These are phyloP conservation scores for Antechinus flavipes DNA, from an alignment of 2,113 vertebrate genomes.

Conservation along the genomic window DNA sequence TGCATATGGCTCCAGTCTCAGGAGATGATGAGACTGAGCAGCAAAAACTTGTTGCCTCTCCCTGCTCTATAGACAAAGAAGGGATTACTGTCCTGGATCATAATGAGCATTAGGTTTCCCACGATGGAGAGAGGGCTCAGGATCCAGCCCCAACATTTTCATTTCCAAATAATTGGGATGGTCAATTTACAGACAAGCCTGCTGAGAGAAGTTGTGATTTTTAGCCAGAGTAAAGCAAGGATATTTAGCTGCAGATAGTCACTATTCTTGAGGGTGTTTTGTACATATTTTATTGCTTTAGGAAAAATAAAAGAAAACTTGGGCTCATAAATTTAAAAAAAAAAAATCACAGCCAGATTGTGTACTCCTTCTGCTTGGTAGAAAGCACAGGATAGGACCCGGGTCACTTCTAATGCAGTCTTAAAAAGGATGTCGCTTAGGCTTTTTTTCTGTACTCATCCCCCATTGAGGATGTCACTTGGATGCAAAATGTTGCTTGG, in stretches of 20 bases:
- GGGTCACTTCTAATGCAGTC: not conserved
- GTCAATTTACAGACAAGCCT: not conserved
- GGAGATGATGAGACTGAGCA: slow-evolving; percentile 2
- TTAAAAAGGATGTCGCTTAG: not conserved
- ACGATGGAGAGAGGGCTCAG: not conserved
- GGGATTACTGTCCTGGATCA: not conserved
- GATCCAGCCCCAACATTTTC: not conserved
- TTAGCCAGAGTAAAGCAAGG: not conserved
- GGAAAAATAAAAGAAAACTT: not conserved
- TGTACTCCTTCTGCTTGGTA: not conserved
- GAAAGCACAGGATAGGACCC: not conserved
- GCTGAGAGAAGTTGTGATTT: not conserved
- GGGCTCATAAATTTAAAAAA: not conserved
- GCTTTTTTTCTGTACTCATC: not conserved
- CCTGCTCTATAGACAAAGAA: not conserved
- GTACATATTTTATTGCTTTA: slow-evolving; percentile 6
- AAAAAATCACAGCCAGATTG: not conserved
- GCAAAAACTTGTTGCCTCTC: not conserved
- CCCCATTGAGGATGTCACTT: not conserved
- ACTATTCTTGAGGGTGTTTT: not conserved
- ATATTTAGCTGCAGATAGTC: not conserved
- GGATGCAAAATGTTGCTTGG: not conserved
- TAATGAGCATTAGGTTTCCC: not conserved
- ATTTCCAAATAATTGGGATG: not conserved
- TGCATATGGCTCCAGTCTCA: not conserved